Percentiles rank a stretch among this genome's conserved stretches.
phyloP scores from a whole-genome alignment of 1,140 invertebrate genomes.

The Cotesia typhae region DNA sequence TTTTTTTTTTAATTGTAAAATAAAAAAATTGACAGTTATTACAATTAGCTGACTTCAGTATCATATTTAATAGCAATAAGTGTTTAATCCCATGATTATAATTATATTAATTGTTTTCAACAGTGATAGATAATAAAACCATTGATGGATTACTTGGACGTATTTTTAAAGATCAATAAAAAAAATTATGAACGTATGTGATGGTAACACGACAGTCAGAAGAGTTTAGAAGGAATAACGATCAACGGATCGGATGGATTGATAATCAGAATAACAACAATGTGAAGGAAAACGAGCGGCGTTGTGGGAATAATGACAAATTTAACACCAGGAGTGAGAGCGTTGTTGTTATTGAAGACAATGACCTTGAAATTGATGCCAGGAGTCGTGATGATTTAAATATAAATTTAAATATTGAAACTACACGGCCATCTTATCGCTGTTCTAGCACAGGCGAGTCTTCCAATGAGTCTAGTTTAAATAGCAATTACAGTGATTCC shows the following conservation, averaged over 20 bases:
- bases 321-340: too few relatives aligned
- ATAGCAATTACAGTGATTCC: not conserved
- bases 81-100: too few relatives aligned
- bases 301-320: not conserved
- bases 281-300: not conserved
- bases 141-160: too few relatives aligned
- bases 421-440: not conserved
- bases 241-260: not conserved
- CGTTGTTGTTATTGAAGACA: not conserved
- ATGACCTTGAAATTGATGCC: not conserved
- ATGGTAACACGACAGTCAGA: slow-evolving; percentile 36
- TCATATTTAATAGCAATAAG: too few relatives aligned
- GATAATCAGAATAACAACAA: slow-evolving; percentile 14
- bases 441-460: not conserved
- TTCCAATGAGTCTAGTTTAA: slow-evolving; percentile 9
- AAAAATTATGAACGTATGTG: slow-evolving; percentile 35
- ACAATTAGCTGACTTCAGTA: too few relatives aligned
- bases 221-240: slow-evolving; percentile 18
- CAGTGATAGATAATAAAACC: too few relatives aligned
- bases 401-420: not conserved
- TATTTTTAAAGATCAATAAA: not conserved
- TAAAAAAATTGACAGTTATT: too few relatives aligned
- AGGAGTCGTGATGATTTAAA: not conserved
- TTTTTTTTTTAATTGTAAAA: too few relatives aligned
- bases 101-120: too few relatives aligned